Evolutionary conservation across 1,140 invertebrate genomes (phyloP).

Genomic region (Eurosta solidaginis): DNA sequence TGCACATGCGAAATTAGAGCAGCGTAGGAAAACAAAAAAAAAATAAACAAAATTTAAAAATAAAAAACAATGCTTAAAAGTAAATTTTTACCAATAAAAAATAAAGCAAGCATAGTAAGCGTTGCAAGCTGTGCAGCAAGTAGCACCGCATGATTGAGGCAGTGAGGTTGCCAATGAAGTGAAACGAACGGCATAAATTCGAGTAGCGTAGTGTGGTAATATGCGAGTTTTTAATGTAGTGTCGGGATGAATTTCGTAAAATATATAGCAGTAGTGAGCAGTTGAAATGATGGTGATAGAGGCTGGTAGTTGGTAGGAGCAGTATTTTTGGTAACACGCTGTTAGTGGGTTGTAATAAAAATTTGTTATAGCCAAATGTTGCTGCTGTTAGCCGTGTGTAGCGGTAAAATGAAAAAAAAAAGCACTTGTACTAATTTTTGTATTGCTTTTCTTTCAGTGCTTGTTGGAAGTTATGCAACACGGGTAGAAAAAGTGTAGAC

Average conservation of each 20-base stretch:
- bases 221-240: not conserved
- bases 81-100: not conserved
- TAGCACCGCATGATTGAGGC: too few species aligned
- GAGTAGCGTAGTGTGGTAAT: too few species aligned
- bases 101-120: not conserved
- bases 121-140: too few species aligned
- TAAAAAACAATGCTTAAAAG: not conserved
- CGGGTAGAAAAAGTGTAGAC: not conserved
- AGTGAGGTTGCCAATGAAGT: too few species aligned
- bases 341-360: not conserved
- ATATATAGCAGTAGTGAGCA: not conserved
- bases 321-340: not conserved
- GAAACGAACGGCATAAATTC: too few species aligned
- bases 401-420: not conserved
- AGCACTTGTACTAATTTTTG: not conserved
- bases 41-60: not conserved
- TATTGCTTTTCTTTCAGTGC: not conserved
- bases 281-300: not conserved
- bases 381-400: not conserved
- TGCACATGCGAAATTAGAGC: slow-evolving; percentile 16
- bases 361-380: not conserved
- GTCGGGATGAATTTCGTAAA: not conserved
- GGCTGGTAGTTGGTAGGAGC: not conserved
- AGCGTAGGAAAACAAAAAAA: not conserved
- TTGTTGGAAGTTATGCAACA: too few species aligned